A percentile compares a stretch with the other conserved stretches of the same genome.
These are phyloP conservation scores for Phyllostomus hastatus DNA, from an alignment of 2,113 vertebrate genomes.

Conservation along the genomic window DNA sequence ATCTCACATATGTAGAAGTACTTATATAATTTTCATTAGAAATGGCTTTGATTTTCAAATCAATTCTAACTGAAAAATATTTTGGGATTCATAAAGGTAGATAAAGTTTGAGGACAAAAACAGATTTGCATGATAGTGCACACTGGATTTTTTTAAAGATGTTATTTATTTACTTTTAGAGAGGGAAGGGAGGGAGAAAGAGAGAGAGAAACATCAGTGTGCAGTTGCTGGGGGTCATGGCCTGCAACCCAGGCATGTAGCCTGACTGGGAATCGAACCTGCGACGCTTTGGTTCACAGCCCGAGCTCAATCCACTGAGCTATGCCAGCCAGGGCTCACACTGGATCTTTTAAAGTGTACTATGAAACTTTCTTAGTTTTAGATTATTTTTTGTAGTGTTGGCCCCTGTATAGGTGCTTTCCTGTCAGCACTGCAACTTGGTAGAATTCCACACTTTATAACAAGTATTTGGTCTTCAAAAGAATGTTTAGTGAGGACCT, in stretches of 20 bases:
- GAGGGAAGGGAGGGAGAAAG: no score
- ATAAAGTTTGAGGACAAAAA: conserved; percentile 17
- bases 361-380: conserved; percentile 1
- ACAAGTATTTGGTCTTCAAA: background rate
- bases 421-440: background rate
- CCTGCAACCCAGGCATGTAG: no score
- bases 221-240: no score
- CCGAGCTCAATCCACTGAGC: no score
- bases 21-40: background rate
- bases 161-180: no score
- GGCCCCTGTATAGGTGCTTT: background rate
- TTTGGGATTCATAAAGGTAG: background rate
- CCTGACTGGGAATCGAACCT: no score
- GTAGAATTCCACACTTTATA: background rate
- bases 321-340: no score
- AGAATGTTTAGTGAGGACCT: background rate
- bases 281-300: no score
- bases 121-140: background rate
- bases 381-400: background rate
- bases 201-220: no score
- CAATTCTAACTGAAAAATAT: background rate
- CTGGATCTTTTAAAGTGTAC: background rate
- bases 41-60: conserved; percentile 33
- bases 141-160: background rate
- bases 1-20: background rate